Base-by-base conservation (phyloP, 2,113 vertebrate genomes). In the Sceloporus undulatus region DNA sequence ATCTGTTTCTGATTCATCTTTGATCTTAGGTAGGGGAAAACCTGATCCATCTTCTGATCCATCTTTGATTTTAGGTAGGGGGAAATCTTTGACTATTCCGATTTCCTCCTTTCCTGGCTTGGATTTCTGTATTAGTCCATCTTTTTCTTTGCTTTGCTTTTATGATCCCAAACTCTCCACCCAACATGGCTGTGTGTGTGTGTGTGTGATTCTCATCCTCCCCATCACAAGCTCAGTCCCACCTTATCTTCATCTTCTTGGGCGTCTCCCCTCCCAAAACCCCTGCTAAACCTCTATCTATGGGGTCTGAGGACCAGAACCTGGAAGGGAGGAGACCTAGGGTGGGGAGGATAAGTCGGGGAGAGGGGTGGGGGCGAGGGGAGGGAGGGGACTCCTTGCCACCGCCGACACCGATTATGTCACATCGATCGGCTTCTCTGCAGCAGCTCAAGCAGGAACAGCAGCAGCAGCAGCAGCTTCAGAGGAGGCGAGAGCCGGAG, bases 381-480 rank as follows among this genome's bases (percentile, higher is more conserved):
- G 76, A 73, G 84, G 86, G 62, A 34, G 79, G 86, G 79, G 86
- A 65, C 40, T 82, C 68, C 18, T 9, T 23, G 66, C 66, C 29
- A 68, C 78, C 1, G 52, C 79, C 3, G 66, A 42, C 4, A 79
- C 79, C 79, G 86, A 87, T 87, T 87, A 87, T 87, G 86, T 87
- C 86, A 87, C 86, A 87, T 82, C 86, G 71, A 75, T 52, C 86
- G 59, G 79, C n/a, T 62, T 16, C 38, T 70, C 86, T 59, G 85
- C 66, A 52, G 86, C 79, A 82, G 79, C 86, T 48, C 78, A 56
- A 48, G 65, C 68, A 80, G 79, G 34, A 23, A 54, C 86, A 38
- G 77, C 42, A n/a, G 70, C 70, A 82, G 86, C 79, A 65, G 78
- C 70, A 48, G 77, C 68, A 21, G 86, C 52, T 48, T 29, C 8